phyloP scores from a whole-genome alignment of 2,888 invertebrate species.

The Phragmatobia fuliginosa region DNA sequence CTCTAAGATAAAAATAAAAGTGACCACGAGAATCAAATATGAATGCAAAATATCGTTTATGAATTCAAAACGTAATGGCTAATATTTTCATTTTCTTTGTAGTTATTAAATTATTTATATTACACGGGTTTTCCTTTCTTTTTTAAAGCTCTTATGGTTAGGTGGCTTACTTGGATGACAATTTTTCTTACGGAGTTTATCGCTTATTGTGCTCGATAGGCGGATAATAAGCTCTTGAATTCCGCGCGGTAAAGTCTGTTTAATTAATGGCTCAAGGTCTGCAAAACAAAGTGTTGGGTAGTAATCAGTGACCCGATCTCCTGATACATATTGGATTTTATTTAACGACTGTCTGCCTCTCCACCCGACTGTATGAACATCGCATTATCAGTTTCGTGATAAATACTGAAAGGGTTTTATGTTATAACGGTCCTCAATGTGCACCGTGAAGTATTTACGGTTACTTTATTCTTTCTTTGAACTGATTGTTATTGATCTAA shows the following conservation, averaged over 20 bases:
- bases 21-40: too few species aligned
- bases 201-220: not conserved
- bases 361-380: constrained; percentile 51
- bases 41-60: too few species aligned
- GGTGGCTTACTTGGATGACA: too few species aligned
- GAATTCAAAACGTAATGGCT: not conserved
- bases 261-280: constrained; percentile 59
- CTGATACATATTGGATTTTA: constrained; percentile 63
- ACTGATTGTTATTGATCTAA: not conserved
- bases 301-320: constrained; percentile 81
- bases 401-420: constrained; percentile 42
- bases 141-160: too few species aligned
- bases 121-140: not conserved
- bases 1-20: too few species aligned
- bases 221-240: constrained; percentile 12
- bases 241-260: constrained; percentile 39
- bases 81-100: not conserved
- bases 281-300: constrained; percentile 62
- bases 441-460: constrained; percentile 26
- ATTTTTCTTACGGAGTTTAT: not conserved
- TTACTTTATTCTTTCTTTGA: constrained; percentile 9
- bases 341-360: constrained; percentile 53
- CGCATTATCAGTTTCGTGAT: constrained; percentile 51
- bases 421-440: constrained; percentile 41
- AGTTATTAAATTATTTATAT: not conserved